phyloP scores from a whole-genome alignment of 2,888 invertebrate genomes.

The Didymodactylos carnosus region DNA sequence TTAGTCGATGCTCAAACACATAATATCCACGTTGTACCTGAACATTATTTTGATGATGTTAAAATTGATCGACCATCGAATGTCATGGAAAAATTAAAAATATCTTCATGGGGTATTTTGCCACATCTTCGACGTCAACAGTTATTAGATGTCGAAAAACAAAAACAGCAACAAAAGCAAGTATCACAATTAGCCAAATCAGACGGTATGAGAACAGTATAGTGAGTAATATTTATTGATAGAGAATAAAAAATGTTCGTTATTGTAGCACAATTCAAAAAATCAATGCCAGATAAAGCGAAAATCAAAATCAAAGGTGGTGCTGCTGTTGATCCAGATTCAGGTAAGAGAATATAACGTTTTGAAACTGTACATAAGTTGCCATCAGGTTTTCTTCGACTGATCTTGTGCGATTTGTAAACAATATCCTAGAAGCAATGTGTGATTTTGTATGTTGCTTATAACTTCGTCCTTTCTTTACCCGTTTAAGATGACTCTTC shows the following conservation, averaged over 20 bases:
- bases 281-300: not conserved
- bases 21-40: constrained; percentile 60
- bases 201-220: not conserved
- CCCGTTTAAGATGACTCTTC: too few relatives aligned
- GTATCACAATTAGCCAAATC: not conserved
- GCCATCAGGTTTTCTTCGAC: too few relatives aligned
- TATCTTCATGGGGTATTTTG: constrained; percentile 5
- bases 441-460: too few relatives aligned
- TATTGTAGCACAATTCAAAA: not conserved
- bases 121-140: not conserved
- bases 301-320: constrained; percentile 59
- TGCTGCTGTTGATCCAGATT: constrained; percentile 75
- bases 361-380: too few relatives aligned
- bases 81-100: constrained; percentile 1
- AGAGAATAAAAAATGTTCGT: not conserved
- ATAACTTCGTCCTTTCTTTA: too few relatives aligned
- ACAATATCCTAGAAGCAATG: too few relatives aligned
- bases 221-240: not conserved
- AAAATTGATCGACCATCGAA: not conserved
- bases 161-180: not conserved
- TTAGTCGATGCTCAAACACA: constrained; percentile 47
- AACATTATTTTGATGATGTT: constrained; percentile 40
- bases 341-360: constrained; percentile 34
- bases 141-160: not conserved
- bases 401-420: too few relatives aligned